Base-by-base conservation (phyloP, 2,888 invertebrate species). In the Epirrhoe tristata region DNA sequence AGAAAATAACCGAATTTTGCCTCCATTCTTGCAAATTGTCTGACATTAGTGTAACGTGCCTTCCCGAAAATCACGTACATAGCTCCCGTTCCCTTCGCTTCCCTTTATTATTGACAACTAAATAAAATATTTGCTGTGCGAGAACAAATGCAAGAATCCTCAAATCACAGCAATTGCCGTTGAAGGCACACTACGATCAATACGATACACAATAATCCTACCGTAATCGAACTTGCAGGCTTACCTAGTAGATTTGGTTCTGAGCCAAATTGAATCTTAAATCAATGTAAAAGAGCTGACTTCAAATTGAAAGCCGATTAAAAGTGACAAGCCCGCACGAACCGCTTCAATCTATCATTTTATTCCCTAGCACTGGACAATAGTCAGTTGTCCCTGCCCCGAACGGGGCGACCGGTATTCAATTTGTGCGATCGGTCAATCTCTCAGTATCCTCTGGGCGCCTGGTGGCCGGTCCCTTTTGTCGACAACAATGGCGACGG, bases 351-450 rank as follows among this genome's bases (percentile, higher is more conserved):
- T 59, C 58, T 50, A 63, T 67, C 63, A 67, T 63, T 48, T 57
- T 46, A 43, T 59, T 56, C 43, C 51, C 31, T 53, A n/a, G 31
- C 57, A 57, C 52, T 73, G 82, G 79, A 90, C 90, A 91, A 91
- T 87, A 75, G 39, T 84, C 76, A 81, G 83, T 83, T 83, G 84
- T 85, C 82, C 81, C 78, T 78, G 77, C 77, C 82, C 81, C 87
- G 87, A 36, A 87, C 83, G 24, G n/a, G 57, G 52, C 87, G 81
- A 81, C 82, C 85, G 86, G 86, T 87, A 87, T 90, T 90, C 90
- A 91, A 91, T 91, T 91, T 90, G 88, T 85, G 81, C 87, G 87
- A 88, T 86, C 90, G 86, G 90, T 89, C 90, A 89, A 89, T 89
- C 88, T 87, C 87, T 85, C 77, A 81, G 82, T 83, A 81, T 82